Percentiles rank a stretch among this genome's conserved stretches.
Conservation (phyloP, 2,113 vertebrate genomes). For the Prunella fulvescens region DNA sequence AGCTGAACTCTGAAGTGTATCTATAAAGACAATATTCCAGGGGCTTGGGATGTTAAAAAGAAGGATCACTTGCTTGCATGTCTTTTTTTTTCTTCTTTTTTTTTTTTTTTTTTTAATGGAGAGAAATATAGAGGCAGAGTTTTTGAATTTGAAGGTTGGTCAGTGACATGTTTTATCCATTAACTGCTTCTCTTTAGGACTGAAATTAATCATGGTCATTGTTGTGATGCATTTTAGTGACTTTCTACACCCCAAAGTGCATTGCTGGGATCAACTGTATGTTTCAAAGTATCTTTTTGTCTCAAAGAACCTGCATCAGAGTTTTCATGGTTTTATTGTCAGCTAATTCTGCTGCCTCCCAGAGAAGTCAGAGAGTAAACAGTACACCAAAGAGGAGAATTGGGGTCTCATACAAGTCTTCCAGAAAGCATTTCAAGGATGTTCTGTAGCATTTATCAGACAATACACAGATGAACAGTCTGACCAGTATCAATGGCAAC, state of each 20-base stretch:
- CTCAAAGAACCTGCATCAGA: neutral
- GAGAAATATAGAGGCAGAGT: neutral
- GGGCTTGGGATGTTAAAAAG: neutral
- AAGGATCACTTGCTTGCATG: neutral
- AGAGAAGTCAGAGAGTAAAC: neutral
- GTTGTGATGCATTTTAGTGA: neutral
- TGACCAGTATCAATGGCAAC: neutral
- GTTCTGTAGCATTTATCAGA: neutral
- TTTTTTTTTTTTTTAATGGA: neutral
- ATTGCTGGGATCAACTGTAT: neutral
- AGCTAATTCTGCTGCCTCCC: neutral
- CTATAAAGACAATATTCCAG: constrained; percentile 18
- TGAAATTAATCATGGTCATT: neutral
- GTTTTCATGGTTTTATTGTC: neutral
- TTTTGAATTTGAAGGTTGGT: neutral
- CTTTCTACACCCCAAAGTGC: neutral
- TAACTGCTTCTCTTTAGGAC: neutral
- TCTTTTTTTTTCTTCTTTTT: constrained; percentile 13
- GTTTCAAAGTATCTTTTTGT: neutral
- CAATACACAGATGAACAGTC: neutral
- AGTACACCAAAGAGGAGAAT: neutral
- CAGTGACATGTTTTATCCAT: neutral
- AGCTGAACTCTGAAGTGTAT: constrained; percentile 59
- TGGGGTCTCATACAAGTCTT: neutral
- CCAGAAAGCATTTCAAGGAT: neutral